These are phyloP conservation scores for Microtus ochrogaster DNA, from an alignment of 2,113 vertebrate species.

Conservation along the genomic window DNA sequence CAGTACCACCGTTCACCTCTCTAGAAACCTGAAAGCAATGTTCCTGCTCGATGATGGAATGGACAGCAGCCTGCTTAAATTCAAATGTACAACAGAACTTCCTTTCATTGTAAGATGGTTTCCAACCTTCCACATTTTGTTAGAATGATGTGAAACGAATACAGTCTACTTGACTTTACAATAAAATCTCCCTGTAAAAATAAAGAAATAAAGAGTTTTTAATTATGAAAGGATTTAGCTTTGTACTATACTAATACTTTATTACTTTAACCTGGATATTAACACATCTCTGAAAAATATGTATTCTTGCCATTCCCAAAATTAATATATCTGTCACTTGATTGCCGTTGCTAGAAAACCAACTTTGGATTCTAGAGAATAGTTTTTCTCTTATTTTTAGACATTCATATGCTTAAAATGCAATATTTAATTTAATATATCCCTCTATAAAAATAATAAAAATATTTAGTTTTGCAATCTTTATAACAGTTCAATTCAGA, in stretches of 20 bases:
- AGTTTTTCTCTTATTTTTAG: constrained; percentile 37
- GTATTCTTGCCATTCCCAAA: constrained; percentile 31
- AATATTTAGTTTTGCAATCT: constrained; percentile 61
- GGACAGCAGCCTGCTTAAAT: not conserved
- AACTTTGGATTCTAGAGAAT: constrained; percentile 51
- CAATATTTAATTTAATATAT: constrained; percentile 54
- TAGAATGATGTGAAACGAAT: not conserved
- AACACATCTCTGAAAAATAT: constrained; percentile 54
- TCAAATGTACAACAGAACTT: not conserved
- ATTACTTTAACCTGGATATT: constrained; percentile 50
- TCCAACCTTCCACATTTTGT: not conserved
- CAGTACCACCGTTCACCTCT: not conserved
- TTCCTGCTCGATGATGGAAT: too few relatives aligned
- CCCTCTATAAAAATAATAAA: constrained; percentile 64
- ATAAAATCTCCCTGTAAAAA: not conserved
- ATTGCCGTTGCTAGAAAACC: constrained; percentile 55
- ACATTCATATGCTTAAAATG: constrained; percentile 60
- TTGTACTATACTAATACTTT: constrained; percentile 20
- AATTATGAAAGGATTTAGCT: constrained; percentile 35
- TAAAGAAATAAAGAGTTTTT: constrained; percentile 58
- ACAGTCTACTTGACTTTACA: not conserved
- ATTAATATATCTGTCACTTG: constrained; percentile 40
- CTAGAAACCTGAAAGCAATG: not conserved
- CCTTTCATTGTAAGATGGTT: not conserved
- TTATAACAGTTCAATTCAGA: constrained; percentile 68